Conservation (phyloP, 2,797 vertebrate species). For the Yasuhikotakia modesta region DNA sequence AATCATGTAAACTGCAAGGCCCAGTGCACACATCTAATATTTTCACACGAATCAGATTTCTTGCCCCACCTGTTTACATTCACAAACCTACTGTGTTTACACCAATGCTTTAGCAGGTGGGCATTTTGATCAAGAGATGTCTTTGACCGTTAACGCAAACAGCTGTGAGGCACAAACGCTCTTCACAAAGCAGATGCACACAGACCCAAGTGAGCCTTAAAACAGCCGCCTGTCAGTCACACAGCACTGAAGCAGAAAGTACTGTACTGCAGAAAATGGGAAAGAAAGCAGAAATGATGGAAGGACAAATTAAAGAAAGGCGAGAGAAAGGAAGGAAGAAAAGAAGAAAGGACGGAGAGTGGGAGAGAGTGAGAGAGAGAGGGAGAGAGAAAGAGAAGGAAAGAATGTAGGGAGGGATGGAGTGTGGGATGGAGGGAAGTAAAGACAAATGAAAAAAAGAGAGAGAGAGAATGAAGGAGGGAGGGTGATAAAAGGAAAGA, state of each 20-base stretch:
- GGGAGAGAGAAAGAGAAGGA: too few species aligned
- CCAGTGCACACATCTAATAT: background rate
- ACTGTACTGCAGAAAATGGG: background rate
- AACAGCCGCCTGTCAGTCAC: slow-evolving; percentile 5
- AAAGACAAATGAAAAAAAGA: too few species aligned
- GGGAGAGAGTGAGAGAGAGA: too few species aligned
- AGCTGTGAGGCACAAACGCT: background rate
- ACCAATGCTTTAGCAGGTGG: background rate
- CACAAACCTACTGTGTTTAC: slow-evolving; percentile 17
- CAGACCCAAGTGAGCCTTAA: background rate
- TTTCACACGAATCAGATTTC: background rate
- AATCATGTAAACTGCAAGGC: background rate
- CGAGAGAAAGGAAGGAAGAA: too few species aligned
- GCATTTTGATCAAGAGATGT: background rate
- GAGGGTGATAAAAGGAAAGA: too few species aligned
- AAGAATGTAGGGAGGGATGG: too few species aligned
- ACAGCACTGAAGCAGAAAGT: background rate
- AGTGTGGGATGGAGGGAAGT: too few species aligned
- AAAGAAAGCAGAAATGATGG: too few species aligned
- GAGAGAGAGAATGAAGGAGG: too few species aligned
- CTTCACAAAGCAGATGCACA: background rate
- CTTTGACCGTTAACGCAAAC: background rate
- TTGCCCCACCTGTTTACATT: background rate
- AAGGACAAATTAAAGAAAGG: too few species aligned
- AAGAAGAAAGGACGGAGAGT: too few species aligned